Evolutionary conservation across 92 coral and sea anemone genomes (phyloP), one percentile per base, ranked within the genome.

Genomic region (Palythoa caribaeorum): DNA sequence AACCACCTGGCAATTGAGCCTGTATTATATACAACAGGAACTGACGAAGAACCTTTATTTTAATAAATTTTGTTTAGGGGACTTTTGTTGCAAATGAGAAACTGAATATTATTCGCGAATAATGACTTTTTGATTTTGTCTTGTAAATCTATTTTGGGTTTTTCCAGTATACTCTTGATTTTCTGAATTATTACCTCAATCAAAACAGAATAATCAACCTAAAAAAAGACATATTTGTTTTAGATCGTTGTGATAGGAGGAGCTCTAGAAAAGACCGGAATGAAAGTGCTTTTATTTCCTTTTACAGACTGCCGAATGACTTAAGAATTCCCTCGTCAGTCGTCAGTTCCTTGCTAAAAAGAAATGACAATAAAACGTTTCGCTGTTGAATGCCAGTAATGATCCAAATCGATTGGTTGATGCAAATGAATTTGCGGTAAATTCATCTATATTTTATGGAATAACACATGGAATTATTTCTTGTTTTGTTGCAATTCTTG

Each of bases 391-490:
- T 35, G 76, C 60, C 75, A 13, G 38, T 81, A 81, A 81, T 81
- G 59, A 81, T 60, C 12, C 57, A 65, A 81, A 63, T 7, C 86
- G 14, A 81, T 81, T 81, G 86, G 86, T 48, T 71, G n/a, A 81
- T 81, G 86, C 86, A 81, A 81, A 81, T 81, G 86, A 81, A 66
- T 81, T 19, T 17, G 10, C 59, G 1, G 75, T 81, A 81, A 81
- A 47, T 81, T 81, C 86, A 81, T 81, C 86, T 81, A 81, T 81
- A 66, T 81, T 81, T 81, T 68, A 81, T 81, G 48, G 63, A 81
- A 59, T 12, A 47, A 35, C 20, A 21, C 47, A 51, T 54, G 37
- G 62, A 81, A 44, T 40, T 28, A 40, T 40, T 69, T 68, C 38
- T 50, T 65, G 52, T 68, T 65, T 44, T 80, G 75, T 48, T 47